Evolutionary conservation across 2,113 vertebrate genomes (phyloP).

Genomic region (Apeltes quadracus): DNA sequence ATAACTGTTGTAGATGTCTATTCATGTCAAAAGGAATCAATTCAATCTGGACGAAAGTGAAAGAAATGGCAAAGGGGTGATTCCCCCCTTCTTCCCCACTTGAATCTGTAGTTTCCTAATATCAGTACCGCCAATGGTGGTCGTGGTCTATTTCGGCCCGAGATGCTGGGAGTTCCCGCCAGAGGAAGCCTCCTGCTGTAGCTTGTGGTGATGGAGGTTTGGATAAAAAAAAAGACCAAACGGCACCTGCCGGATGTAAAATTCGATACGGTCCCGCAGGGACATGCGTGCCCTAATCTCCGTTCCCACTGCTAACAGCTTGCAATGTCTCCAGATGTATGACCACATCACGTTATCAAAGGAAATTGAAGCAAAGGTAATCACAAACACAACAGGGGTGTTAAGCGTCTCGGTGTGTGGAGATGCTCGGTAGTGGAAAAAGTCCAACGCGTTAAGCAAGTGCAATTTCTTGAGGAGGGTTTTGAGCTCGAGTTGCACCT

Average conservation of each 20-base stretch:
- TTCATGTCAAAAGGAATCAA: not conserved
- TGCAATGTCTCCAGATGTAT: slow-evolving; percentile 22
- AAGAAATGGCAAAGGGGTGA: not conserved
- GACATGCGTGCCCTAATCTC: slow-evolving; percentile 6
- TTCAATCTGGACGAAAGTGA: slow-evolving; percentile 3
- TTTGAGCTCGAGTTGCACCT: slow-evolving; percentile 35
- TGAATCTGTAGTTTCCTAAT: slow-evolving; percentile 8
- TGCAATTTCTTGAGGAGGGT: slow-evolving; percentile 18
- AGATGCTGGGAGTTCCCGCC: not conserved
- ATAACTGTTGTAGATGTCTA: not conserved
- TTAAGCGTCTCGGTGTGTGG: slow-evolving; percentile 9
- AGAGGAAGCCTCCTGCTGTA: slow-evolving; percentile 8
- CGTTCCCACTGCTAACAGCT: slow-evolving; percentile 17
- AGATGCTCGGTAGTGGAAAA: slow-evolving; percentile 17
- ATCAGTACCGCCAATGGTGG: not conserved
- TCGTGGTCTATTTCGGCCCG: slow-evolving; percentile 18
- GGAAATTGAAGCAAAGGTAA: slow-evolving; percentile 36
- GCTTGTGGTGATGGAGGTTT: slow-evolving; percentile 7
- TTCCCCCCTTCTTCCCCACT: no score
- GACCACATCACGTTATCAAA: slow-evolving; percentile 33
- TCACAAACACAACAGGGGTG: slow-evolving; percentile 43
- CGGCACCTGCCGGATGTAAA: slow-evolving; percentile 32
- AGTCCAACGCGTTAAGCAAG: slow-evolving; percentile 15
- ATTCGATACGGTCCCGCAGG: slow-evolving; percentile 38
- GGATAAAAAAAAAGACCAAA: slow-evolving; percentile 22